These are phyloP conservation scores for Tapirus terrestris DNA, from an alignment of 2,113 vertebrate genomes.

Conservation along the genomic window DNA sequence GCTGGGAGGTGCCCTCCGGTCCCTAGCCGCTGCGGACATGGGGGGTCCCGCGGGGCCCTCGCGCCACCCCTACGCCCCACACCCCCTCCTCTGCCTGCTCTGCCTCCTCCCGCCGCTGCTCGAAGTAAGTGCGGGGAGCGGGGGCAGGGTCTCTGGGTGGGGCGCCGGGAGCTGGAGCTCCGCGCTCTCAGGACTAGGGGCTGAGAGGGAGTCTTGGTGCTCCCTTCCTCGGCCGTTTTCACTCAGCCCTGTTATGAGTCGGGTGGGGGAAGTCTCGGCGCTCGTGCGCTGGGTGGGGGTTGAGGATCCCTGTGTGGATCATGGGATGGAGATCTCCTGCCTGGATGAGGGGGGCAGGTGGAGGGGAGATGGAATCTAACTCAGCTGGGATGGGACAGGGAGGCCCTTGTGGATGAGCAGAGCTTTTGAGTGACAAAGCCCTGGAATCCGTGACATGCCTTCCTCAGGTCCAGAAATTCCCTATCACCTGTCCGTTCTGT, in stretches of 20 bases:
- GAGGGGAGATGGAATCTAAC: too few relatives aligned
- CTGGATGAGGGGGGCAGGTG: not conserved
- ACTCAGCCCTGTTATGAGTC: not conserved
- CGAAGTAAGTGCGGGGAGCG: slow-evolving; percentile 55
- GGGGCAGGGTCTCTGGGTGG: too few relatives aligned
- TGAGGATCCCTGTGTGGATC: not conserved
- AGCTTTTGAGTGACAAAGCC: not conserved
- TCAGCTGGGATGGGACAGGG: too few relatives aligned
- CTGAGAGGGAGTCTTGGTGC: not conserved
- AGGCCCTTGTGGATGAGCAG: not conserved
- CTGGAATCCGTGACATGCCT: not conserved
- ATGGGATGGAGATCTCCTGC: not conserved
- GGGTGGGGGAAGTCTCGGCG: not conserved
- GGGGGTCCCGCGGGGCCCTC: not conserved
- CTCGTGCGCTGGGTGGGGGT: fast-evolving
- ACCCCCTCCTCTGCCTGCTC: slow-evolving; percentile 36
- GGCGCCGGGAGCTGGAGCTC: fast-evolving
- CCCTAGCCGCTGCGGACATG: not conserved
- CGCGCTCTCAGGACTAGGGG: not conserved
- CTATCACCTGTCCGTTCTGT: not conserved
- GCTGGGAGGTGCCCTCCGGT: fast-evolving
- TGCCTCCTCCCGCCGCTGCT: slow-evolving; percentile 41
- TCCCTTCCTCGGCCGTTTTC: too few relatives aligned
- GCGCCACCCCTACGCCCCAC: not conserved
- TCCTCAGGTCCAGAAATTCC: not conserved